These are phyloP conservation scores for Dione juno DNA, from an alignment of 2,888 invertebrate species.

Conservation along the genomic window DNA sequence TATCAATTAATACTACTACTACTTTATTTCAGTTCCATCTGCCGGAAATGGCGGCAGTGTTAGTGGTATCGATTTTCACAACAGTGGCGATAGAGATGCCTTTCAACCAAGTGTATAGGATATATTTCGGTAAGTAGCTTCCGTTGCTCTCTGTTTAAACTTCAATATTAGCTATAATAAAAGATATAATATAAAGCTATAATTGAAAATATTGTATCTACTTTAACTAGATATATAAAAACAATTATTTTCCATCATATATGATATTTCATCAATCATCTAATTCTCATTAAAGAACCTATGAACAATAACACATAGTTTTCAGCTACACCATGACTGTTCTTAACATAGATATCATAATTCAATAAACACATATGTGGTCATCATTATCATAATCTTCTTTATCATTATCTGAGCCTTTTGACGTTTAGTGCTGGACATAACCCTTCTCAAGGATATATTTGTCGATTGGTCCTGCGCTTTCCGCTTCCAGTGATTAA, in stretches of 20 bases:
- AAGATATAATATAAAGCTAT: neutral
- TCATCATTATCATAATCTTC: no score
- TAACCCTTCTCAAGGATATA: no score
- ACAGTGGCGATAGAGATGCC: slow-evolving; percentile 84
- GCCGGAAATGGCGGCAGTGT: slow-evolving; percentile 73
- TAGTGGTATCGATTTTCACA: slow-evolving; percentile 73
- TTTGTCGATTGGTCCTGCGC: no score
- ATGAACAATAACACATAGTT: no score
- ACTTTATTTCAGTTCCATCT: slow-evolving; percentile 74
- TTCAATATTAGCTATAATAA: neutral
- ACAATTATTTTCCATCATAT: no score
- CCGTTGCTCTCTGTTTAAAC: neutral
- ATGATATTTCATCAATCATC: no score
- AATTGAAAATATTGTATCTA: neutral
- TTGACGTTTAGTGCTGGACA: no score
- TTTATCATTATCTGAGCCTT: no score
- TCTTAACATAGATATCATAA: neutral
- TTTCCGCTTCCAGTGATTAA: no score
- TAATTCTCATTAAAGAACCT: no score
- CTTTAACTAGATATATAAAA: no score
- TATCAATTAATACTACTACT: no score
- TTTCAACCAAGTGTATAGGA: slow-evolving; percentile 82
- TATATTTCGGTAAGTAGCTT: slow-evolving; percentile 73
- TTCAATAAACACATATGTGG: neutral
- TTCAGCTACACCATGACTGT: neutral